Conservation (phyloP, 2,888 invertebrate species). For the Epicampocera succincta region DNA sequence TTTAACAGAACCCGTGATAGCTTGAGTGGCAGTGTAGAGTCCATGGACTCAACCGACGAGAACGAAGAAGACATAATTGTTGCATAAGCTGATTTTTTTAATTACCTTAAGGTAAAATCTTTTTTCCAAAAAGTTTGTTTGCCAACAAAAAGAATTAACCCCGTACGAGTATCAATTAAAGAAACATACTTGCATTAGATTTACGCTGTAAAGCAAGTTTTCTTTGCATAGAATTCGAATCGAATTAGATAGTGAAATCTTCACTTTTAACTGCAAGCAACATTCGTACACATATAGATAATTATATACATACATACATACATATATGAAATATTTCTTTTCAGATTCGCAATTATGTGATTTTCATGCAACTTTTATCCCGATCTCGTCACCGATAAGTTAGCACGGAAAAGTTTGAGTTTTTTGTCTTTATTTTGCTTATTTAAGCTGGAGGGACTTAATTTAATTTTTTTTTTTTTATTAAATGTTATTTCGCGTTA, state of each 20-base stretch:
- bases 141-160: background rate
- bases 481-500: no score
- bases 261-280: background rate
- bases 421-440: no score
- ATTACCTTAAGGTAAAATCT: background rate
- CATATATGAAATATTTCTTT: background rate
- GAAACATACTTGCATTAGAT: background rate
- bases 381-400: no score
- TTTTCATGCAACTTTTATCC: no score
- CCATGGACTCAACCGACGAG: constrained; percentile 78
- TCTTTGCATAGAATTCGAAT: background rate
- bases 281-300: background rate
- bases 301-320: background rate
- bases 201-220: constrained; percentile 15
- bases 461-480: no score
- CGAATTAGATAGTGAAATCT: background rate
- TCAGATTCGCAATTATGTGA: no score
- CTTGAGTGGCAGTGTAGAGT: constrained; percentile 76
- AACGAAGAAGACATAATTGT: constrained; percentile 81
- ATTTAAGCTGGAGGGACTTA: no score
- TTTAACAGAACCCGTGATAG: constrained; percentile 40
- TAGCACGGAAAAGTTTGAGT: no score
- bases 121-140: background rate
- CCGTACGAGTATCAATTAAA: constrained; percentile 58
- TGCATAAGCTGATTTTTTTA: constrained; percentile 74